Conservation (phyloP, 1,140 invertebrate species). For the Drosophila tsacasi region DNA sequence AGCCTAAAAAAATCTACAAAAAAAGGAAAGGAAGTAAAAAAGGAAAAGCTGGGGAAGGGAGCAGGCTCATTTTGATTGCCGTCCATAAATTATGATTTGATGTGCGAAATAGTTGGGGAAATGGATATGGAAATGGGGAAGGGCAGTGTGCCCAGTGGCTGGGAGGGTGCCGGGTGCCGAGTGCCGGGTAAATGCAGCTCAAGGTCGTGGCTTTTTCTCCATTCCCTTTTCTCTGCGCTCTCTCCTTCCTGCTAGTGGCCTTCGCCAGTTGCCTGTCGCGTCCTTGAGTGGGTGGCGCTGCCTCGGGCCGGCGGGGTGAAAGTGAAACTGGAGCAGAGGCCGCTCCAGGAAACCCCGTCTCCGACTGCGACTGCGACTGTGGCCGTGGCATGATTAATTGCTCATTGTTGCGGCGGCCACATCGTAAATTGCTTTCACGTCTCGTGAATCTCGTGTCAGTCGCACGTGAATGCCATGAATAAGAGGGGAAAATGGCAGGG, state of each 20-base stretch:
- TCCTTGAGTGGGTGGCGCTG: conserved; percentile 43
- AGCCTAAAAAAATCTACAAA: conserved; percentile 25
- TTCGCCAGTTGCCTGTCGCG: conserved; percentile 20
- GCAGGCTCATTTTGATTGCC: conserved; percentile 54
- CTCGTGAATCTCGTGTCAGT: conserved; percentile 54
- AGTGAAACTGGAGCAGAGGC: conserved; percentile 48
- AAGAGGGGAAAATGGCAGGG: conserved; percentile 23
- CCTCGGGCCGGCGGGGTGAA: background rate
- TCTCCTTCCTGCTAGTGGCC: conserved; percentile 23
- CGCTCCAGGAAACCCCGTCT: conserved; percentile 20
- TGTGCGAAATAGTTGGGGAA: conserved; percentile 69
- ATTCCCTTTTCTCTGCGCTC: background rate
- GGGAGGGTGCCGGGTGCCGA: conserved; percentile 9
- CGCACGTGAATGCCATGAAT: conserved; percentile 66
- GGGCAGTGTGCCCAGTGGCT: conserved; percentile 12
- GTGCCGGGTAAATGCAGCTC: conserved; percentile 37
- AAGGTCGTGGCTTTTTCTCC: conserved; percentile 38
- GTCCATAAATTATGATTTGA: conserved; percentile 80
- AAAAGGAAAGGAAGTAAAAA: background rate
- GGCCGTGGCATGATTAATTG: conserved; percentile 75
- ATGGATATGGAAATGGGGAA: conserved; percentile 14
- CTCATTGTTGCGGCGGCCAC: conserved; percentile 72
- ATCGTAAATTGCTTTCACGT: conserved; percentile 76
- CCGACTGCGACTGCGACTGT: conserved; percentile 9
- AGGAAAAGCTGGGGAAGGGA: background rate